These are phyloP conservation scores for Eudyptes chrysolophus DNA, from an alignment of 2,113 vertebrate genomes.

Conservation along the genomic window DNA sequence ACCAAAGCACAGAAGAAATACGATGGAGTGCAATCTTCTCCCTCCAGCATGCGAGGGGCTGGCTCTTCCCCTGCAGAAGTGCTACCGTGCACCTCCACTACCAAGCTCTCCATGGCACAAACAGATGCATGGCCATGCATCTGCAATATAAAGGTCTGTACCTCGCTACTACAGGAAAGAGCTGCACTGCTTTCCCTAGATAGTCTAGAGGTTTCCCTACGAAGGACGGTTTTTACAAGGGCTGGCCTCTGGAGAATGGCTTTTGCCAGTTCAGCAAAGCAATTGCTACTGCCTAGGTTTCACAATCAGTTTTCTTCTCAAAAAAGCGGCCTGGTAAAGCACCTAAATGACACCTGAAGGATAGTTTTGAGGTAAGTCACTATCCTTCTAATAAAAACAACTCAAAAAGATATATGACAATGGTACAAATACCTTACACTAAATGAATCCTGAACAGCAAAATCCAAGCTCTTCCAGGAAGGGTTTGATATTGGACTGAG, in stretches of 20 bases:
- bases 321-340: neutral
- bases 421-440: neutral
- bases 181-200: neutral
- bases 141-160: neutral
- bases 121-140: neutral
- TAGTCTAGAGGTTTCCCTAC: neutral
- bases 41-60: neutral
- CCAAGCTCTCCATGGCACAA: neutral
- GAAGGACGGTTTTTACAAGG: neutral
- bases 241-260: neutral
- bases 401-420: neutral
- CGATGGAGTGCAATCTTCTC: neutral
- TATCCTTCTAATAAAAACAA: neutral
- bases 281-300: neutral
- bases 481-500: neutral
- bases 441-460: neutral
- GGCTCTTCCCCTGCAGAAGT: neutral
- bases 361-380: neutral
- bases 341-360: neutral
- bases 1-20: neutral
- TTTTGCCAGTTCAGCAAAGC: neutral
- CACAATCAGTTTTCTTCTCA: neutral
- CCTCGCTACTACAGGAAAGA: neutral
- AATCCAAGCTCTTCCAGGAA: neutral
- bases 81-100: neutral